A percentile compares a stretch with the other conserved stretches of the same genome.
These are phyloP conservation scores for Hydrophis major DNA, from an alignment of 2,797 vertebrate species.

Conservation along the genomic window DNA sequence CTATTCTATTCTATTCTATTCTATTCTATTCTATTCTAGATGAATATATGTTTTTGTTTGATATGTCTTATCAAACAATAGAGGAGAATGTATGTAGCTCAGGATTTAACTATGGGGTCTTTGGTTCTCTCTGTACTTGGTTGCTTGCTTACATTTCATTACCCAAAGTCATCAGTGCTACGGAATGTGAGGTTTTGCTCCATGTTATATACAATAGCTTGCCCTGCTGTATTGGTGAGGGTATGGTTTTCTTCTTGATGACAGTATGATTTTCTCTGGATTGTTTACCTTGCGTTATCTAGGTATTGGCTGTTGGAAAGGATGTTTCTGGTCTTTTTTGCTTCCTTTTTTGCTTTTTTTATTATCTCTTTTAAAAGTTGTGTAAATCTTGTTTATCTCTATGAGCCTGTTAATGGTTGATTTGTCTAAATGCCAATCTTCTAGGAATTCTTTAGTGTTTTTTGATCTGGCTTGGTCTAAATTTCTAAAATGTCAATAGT, in stretches of 20 bases:
- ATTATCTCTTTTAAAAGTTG: neutral
- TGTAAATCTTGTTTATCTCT: neutral
- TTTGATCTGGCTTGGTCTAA: neutral
- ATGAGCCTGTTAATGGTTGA: neutral
- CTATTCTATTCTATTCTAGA: too few species aligned
- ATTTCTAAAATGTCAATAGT: neutral
- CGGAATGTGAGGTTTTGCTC: neutral
- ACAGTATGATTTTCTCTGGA: neutral
- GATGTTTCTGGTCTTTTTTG: neutral
- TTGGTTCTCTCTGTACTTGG: neutral
- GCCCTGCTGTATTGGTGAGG: neutral
- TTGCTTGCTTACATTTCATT: neutral
- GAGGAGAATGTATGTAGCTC: neutral
- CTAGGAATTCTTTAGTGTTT: neutral
- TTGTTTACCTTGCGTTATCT: neutral
- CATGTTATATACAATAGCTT: neutral
- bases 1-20: too few species aligned
- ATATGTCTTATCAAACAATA: neutral
- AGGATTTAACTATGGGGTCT: neutral
- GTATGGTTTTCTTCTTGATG: neutral
- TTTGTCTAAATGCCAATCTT: neutral
- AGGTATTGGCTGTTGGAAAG: neutral
- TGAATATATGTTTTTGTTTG: neutral
- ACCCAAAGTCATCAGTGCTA: neutral
- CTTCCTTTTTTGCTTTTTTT: neutral